These are phyloP conservation scores for Diadema setosum DNA, from an alignment of 35 echinoderm and acorn worm species.

Conservation along the genomic window DNA sequence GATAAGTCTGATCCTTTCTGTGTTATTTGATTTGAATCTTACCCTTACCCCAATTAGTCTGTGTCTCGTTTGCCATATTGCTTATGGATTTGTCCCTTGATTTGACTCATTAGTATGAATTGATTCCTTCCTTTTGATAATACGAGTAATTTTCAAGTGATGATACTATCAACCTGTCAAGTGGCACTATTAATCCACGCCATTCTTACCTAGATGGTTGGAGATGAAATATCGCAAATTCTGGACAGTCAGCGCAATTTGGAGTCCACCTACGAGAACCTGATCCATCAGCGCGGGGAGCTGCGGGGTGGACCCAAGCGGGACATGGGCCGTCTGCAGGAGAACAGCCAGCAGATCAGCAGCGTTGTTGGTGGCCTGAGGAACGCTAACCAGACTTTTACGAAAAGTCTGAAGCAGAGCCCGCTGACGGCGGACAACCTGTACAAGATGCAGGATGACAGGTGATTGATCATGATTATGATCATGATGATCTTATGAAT, in stretches of 20 bases:
- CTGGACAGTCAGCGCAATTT: slow-evolving; percentile 86
- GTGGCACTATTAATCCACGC: no score
- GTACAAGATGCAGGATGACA: slow-evolving; percentile 86
- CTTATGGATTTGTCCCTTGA: no score
- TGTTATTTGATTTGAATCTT: no score
- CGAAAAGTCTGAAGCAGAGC: slow-evolving; percentile 91
- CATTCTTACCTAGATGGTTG: slow-evolving; percentile 98
- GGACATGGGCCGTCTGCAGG: slow-evolving; percentile 39
- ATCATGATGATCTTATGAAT: no score
- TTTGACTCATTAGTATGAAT: no score
- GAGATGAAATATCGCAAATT: slow-evolving; percentile 95
- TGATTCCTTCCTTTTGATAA: no score
- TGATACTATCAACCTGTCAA: no score
- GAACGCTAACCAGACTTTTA: slow-evolving; percentile 69
- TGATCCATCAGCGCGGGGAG: slow-evolving; percentile 76
- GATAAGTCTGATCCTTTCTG: no score
- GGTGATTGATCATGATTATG: no score
- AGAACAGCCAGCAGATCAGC: slow-evolving; percentile 67
- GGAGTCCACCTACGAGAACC: slow-evolving; percentile 79
- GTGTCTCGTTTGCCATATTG: no score
- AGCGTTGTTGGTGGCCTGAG: slow-evolving; percentile 83
- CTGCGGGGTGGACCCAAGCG: slow-evolving; percentile 59
- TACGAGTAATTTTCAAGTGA: no score
- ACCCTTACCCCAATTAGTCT: no score
- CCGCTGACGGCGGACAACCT: slow-evolving; percentile 93